phyloP scores from a whole-genome alignment of 2,888 invertebrate genomes.

The Neoaliturus tenellus region DNA sequence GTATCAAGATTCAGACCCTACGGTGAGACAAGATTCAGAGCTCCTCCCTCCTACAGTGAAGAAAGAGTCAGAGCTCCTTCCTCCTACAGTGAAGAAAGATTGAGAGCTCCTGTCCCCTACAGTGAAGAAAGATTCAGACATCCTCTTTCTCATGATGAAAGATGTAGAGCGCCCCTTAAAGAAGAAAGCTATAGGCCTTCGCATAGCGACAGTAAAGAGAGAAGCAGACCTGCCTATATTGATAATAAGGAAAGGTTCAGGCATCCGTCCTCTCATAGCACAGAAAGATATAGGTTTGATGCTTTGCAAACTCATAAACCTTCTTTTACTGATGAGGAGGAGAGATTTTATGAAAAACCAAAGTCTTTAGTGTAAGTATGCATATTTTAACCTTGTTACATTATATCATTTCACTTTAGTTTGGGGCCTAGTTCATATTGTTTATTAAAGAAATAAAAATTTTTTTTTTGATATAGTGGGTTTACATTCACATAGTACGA shows the following conservation, averaged over 20 bases:
- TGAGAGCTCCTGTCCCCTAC: background rate
- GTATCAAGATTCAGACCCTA: background rate
- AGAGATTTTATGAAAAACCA: background rate
- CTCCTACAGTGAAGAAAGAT: background rate
- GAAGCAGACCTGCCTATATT: background rate
- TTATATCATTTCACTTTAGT: too few species aligned
- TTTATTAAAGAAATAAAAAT: background rate
- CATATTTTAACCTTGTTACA: too few species aligned
- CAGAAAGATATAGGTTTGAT: background rate
- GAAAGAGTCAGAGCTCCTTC: background rate
- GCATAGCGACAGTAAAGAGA: background rate
- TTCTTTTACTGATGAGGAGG: background rate
- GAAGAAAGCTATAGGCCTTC: background rate
- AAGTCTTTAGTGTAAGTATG: background rate
- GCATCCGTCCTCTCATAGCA: background rate
- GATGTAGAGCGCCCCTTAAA: background rate
- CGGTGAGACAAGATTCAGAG: background rate
- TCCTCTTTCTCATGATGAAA: background rate
- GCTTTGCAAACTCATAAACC: background rate
- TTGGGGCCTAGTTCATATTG: background rate
- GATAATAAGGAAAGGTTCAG: background rate
- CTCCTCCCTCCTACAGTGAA: background rate
- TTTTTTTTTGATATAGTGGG: background rate
- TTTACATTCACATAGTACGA: too few species aligned
- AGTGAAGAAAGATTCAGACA: background rate